These are phyloP conservation scores for Isotomurus palustris DNA, from an alignment of 2,888 invertebrate species.

Conservation along the genomic window DNA sequence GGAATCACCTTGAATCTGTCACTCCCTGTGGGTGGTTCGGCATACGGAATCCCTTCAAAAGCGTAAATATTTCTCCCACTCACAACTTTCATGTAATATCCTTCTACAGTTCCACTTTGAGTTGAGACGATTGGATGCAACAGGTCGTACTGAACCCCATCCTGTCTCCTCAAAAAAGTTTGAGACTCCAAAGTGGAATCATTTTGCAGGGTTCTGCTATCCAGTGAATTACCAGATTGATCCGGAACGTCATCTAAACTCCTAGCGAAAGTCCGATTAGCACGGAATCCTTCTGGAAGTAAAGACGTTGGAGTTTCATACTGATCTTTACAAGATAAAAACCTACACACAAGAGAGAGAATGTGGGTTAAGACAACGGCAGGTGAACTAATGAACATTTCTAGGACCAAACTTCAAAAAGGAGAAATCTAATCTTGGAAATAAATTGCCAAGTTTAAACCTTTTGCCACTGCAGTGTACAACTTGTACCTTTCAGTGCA, in stretches of 20 bases:
- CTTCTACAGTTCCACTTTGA: constrained; percentile 20
- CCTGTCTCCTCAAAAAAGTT: not conserved
- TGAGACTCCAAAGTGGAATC: not conserved
- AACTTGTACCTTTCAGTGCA: no score
- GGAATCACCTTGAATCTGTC: constrained; percentile 18
- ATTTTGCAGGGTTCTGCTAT: not conserved
- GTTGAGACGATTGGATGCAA: constrained; percentile 17
- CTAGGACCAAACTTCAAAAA: no score
- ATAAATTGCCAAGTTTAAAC: no score
- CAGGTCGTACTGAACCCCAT: not conserved
- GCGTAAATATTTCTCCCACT: constrained; percentile 31
- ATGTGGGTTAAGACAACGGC: not conserved
- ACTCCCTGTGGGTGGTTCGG: constrained; percentile 18
- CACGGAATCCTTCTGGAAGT: not conserved
- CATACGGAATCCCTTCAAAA: constrained; percentile 39
- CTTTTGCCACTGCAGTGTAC: no score
- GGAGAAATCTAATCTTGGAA: no score
- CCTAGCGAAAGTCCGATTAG: no score
- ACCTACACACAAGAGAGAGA: not conserved
- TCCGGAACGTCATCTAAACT: no score
- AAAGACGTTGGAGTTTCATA: not conserved
- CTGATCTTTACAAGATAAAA: not conserved
- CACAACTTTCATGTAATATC: constrained; percentile 31
- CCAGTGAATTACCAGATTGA: no score
- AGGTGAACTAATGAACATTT: not conserved